phyloP scores from a whole-genome alignment of 2,888 invertebrate genomes.

The Adelphocoris suturalis region DNA sequence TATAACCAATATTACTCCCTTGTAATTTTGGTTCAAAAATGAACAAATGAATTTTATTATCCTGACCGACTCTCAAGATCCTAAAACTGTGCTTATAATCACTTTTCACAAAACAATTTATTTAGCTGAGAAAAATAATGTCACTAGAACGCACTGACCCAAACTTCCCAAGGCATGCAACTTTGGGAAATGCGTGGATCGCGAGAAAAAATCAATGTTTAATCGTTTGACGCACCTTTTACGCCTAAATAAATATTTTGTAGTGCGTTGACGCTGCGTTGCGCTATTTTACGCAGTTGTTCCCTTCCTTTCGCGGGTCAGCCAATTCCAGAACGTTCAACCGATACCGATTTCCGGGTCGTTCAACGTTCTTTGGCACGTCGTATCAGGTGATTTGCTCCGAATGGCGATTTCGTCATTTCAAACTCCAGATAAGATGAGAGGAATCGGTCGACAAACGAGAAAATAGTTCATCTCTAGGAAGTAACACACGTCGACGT shows the following conservation, averaged over 20 bases:
- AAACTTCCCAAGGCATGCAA: no score
- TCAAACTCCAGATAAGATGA: slow-evolving; percentile 20
- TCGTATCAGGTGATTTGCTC: slow-evolving; percentile 39
- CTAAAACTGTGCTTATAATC: no score
- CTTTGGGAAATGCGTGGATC: no score
- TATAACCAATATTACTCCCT: no score
- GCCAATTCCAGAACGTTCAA: background rate
- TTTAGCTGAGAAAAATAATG: no score
- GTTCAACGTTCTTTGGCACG: slow-evolving; percentile 17
- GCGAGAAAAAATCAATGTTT: no score
- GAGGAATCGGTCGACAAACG: slow-evolving; percentile 39
- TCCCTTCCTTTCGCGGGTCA: background rate
- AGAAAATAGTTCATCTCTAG: slow-evolving; percentile 32
- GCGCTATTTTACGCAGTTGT: slow-evolving; percentile 17
- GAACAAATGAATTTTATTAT: no score
- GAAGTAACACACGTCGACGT: slow-evolving; percentile 22
- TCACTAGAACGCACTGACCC: no score
- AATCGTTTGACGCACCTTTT: no score
- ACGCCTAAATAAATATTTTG: background rate
- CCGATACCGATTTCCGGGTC: background rate
- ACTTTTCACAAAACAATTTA: no score
- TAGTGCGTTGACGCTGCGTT: background rate
- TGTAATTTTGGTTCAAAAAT: no score
- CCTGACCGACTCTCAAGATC: no score
- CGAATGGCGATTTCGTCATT: slow-evolving; percentile 32